These are phyloP conservation scores for Helicoverpa armigera DNA, from an alignment of 1,140 invertebrate species.

Conservation along the genomic window DNA sequence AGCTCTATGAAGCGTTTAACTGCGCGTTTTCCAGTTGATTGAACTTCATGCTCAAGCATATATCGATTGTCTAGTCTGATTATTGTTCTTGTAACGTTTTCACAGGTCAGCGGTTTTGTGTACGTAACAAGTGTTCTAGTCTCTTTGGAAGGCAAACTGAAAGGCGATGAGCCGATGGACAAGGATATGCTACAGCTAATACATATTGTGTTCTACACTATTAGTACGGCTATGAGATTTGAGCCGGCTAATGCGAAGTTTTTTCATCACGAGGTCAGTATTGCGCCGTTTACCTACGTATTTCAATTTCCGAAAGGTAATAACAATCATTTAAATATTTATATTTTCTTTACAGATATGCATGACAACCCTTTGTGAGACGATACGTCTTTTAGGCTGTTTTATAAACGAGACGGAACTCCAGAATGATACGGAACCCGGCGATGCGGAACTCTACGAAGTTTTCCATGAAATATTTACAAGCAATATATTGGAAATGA, in stretches of 20 bases:
- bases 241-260: conserved; percentile 99
- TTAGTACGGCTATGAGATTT: conserved; percentile 99
- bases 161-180: conserved; percentile 79
- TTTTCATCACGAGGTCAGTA: conserved; percentile 96
- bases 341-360: conserved; percentile 89
- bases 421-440: conserved; percentile 85
- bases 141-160: conserved; percentile 95
- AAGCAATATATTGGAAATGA: conserved; percentile 90
- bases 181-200: conserved; percentile 91
- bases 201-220: conserved; percentile 97
- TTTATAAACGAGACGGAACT: conserved; percentile 88
- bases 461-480: conserved; percentile 91
- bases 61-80: no score
- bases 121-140: conserved; percentile 98
- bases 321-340: background rate
- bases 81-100: conserved; percentile 43
- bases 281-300: background rate
- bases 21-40: no score
- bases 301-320: no score
- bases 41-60: no score
- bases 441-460: conserved; percentile 86
- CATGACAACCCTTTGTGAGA: conserved; percentile 96
- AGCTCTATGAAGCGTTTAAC: background rate
- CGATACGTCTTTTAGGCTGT: conserved; percentile 96
- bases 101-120: conserved; percentile 95